phyloP scores from a whole-genome alignment of 2,113 vertebrate genomes.

The Sapajus apella region DNA sequence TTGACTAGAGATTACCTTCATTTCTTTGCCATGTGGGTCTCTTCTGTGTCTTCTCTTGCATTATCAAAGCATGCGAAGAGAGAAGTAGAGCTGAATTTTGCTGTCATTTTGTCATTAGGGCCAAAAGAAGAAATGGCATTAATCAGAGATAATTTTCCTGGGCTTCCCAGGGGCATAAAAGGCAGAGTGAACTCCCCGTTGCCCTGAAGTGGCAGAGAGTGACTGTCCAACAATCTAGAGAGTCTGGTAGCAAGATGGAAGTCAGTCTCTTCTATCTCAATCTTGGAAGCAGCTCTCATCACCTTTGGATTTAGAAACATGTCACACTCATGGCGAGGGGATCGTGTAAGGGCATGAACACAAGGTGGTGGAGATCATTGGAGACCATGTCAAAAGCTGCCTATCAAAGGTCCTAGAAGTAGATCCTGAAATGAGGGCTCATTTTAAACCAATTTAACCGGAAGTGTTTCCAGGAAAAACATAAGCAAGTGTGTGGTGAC shows the following conservation, averaged over 20 bases:
- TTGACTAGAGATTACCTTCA: background rate
- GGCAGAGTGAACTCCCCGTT: constrained; percentile 56
- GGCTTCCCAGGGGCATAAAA: constrained; percentile 53
- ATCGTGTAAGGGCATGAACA: background rate
- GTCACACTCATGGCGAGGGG: background rate
- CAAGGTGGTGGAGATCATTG: too few relatives aligned
- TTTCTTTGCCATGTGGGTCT: background rate
- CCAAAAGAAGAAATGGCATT: constrained; percentile 64
- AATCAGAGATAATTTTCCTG: constrained; percentile 70
- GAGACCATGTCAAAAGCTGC: background rate
- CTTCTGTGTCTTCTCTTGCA: background rate
- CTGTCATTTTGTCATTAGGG: constrained; percentile 72
- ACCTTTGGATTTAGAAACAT: background rate
- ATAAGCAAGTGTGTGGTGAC: background rate
- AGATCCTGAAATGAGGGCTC: background rate
- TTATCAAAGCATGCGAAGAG: background rate
- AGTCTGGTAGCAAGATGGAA: background rate
- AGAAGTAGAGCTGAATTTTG: constrained; percentile 42
- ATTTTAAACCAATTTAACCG: background rate
- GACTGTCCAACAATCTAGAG: background rate
- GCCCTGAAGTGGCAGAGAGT: constrained; percentile 57
- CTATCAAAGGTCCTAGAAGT: background rate
- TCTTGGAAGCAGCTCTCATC: background rate
- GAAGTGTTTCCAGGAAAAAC: background rate
- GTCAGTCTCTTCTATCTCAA: background rate